phyloP scores from a whole-genome alignment of 2,797 vertebrate genomes.

The Dermochelys coriacea region DNA sequence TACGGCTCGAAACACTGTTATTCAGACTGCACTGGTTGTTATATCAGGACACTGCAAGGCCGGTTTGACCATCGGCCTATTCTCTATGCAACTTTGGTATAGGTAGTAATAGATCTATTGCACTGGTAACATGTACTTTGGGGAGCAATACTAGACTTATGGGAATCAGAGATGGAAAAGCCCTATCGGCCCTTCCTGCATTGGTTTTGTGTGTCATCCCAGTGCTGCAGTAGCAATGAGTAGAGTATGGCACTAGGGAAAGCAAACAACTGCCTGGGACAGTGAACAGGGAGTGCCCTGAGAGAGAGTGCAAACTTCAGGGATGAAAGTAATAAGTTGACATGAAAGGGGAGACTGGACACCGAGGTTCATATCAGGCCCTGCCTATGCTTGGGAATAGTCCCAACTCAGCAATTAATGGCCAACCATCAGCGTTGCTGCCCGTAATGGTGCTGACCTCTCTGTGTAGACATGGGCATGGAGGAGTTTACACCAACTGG shows the following conservation, averaged over 20 bases:
- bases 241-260: not conserved
- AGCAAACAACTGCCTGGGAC: not conserved
- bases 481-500: not conserved
- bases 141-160: not conserved
- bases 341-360: not conserved
- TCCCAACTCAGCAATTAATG: not conserved
- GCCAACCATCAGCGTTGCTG: not conserved
- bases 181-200: not conserved
- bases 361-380: not conserved
- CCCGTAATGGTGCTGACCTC: fast-evolving
- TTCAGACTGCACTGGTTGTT: too few relatives aligned
- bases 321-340: not conserved
- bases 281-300: not conserved
- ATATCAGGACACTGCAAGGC: too few relatives aligned
- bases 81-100: too few relatives aligned
- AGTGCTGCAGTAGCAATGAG: not conserved
- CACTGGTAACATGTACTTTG: not conserved
- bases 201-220: not conserved
- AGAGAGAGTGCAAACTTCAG: not conserved
- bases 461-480: not conserved
- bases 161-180: not conserved
- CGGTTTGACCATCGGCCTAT: not conserved
- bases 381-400: not conserved
- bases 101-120: not conserved
- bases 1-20: too few relatives aligned